Evolutionary conservation across 30 jellyfish, hydroid and myxozoan species (phyloP).

Genomic region (Nemopilema nomurai): DNA sequence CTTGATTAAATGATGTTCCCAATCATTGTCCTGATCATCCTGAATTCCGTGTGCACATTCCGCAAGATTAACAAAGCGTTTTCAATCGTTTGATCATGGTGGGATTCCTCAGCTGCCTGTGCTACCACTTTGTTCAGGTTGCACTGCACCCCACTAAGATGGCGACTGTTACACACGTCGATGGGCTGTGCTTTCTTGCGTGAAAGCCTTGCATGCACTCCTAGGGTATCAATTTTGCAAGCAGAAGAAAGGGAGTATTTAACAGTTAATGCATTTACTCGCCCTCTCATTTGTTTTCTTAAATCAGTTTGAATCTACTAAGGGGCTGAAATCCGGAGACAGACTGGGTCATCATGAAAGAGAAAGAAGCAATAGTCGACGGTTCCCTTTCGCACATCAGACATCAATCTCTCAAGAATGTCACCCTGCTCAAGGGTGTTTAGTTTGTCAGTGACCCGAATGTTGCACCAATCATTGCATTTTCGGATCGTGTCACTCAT

Average conservation of each 20-base stretch:
- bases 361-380: background rate
- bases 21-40: conserved; percentile 17
- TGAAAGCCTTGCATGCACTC: conserved; percentile 39
- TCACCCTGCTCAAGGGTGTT: background rate
- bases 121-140: conserved; percentile 14
- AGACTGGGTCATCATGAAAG: conserved; percentile 12
- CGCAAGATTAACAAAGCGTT: conserved; percentile 10
- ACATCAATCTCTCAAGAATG: background rate
- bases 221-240: background rate
- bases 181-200: conserved; percentile 13
- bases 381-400: background rate
- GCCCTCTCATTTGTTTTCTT: background rate
- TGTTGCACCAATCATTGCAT: background rate
- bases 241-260: background rate
- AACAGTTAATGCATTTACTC: background rate
- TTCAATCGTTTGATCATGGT: conserved; percentile 32
- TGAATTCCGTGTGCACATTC: conserved; percentile 9
- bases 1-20: background rate
- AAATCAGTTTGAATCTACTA: background rate
- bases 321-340: conserved; percentile 4
- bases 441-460: background rate
- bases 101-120: background rate
- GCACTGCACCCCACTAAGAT: conserved; percentile 32
- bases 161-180: conserved; percentile 34
- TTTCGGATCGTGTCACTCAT: background rate